Base-by-base conservation (phyloP, 1,140 invertebrate species). In the Diplogasteroides magnus region DNA sequence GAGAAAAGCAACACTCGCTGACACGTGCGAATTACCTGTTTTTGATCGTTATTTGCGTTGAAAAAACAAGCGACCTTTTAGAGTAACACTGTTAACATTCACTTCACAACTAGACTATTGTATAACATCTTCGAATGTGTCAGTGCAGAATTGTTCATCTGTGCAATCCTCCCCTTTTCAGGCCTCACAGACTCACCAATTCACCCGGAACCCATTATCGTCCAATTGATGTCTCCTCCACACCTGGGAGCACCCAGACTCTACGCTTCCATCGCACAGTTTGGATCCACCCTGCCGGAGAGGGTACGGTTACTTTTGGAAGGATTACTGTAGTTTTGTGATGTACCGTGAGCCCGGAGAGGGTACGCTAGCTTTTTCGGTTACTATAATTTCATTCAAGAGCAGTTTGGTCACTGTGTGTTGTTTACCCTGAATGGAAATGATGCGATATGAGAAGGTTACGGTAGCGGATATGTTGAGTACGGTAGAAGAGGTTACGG, bases 311-410 rank as follows among this genome's bases (percentile, higher is more conserved):
- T 3, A 19, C 0, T 55, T 64, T 59, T 19, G 37, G 19, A n/a
- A 58, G 66, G 19, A 28, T 26, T 23, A n/a, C n/a, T n/a, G n/a
- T n/a, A n/a, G n/a, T n/a, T n/a, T n/a, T n/a, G 6, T 6, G 68
- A 78, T 11, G 75, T 78, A 6, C 75, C 74, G 58, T 67, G 69
- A 57, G 83, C 82, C 29, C 65, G 67, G 1, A 61, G 82, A 83
- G 15, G 86, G 90, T 59, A 86, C 87, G 32, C 93, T 92, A 11
- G 92, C 93, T 0, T 92, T 93, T 0, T 91, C 91, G 2, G 92
- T 94, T 82, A 97, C 81, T n/a, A 79, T 68, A 60, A 59, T 69
- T 62, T 57, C 65, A 62, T 31, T 67, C 64, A 75, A 72, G 37
- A 23, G 11, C 19, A 57, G n/a, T n/a, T n/a, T n/a, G n/a, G n/a